These are phyloP conservation scores for Dichetophora obliterata DNA, from an alignment of 2,888 invertebrate genomes.

Conservation along the genomic window DNA sequence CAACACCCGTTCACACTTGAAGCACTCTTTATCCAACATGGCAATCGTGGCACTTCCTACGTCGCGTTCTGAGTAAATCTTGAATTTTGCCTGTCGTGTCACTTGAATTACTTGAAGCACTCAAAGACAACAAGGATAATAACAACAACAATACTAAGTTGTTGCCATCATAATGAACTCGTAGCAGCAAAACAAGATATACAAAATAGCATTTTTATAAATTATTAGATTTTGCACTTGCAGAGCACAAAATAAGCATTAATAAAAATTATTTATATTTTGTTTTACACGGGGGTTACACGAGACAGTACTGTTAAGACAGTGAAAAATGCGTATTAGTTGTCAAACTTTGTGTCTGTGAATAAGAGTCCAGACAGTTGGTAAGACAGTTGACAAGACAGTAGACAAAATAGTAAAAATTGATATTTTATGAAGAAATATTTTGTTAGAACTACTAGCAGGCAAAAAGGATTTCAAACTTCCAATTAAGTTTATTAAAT, in stretches of 20 bases:
- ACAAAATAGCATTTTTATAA: slow-evolving; percentile 17
- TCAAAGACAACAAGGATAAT: neutral
- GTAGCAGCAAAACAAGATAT: slow-evolving; percentile 24
- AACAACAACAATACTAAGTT: slow-evolving; percentile 6
- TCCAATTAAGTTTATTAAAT: too few species aligned
- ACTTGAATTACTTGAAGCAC: slow-evolving; percentile 26
- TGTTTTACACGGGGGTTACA: neutral
- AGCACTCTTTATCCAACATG: slow-evolving; percentile 9
- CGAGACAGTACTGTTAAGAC: too few species aligned
- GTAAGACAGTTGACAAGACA: too few species aligned
- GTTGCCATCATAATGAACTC: slow-evolving; percentile 5
- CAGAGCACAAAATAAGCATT: slow-evolving; percentile 37
- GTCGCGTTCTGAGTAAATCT: slow-evolving; percentile 8
- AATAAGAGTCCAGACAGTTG: too few species aligned
- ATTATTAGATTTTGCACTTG: slow-evolving; percentile 41
- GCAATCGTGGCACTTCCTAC: slow-evolving; percentile 21
- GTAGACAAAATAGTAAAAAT: too few species aligned
- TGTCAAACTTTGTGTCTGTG: too few species aligned
- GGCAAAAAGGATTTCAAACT: too few species aligned
- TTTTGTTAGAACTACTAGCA: too few species aligned
- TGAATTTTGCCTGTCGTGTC: slow-evolving; percentile 21
- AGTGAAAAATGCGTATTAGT: too few species aligned
- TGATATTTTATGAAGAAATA: too few species aligned
- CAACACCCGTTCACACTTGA: neutral
- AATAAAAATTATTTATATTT: slow-evolving; percentile 40